phyloP scores from a whole-genome alignment of 2,113 vertebrate genomes.

The Limanda limanda region DNA sequence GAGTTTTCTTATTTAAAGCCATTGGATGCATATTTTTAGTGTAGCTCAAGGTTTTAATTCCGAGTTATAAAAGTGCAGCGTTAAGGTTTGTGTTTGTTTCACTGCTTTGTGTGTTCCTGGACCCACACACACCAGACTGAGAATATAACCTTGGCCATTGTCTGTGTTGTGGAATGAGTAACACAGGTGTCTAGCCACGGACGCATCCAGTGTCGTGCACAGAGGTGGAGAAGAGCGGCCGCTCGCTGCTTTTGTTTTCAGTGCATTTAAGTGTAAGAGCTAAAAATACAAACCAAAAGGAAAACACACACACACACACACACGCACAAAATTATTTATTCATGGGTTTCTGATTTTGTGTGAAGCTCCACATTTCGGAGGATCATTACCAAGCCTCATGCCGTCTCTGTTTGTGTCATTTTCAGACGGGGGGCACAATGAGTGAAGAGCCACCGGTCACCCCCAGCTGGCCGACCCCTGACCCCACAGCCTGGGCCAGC shows the following conservation, averaged over 20 bases:
- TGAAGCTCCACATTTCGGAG: not conserved
- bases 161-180: conserved; percentile 6
- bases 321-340: not conserved
- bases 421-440: conserved; percentile 91
- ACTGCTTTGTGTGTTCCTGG: conserved; percentile 5
- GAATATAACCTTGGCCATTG: not conserved
- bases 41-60: not conserved
- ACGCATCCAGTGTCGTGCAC: not conserved
- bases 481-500: conserved; percentile 85
- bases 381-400: not conserved
- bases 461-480: conserved; percentile 89
- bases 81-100: not conserved
- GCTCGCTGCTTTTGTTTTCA: not conserved
- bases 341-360: not conserved
- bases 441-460: conserved; percentile 91
- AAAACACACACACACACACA: not conserved
- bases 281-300: not conserved
- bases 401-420: conserved; percentile 33
- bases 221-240: not conserved
- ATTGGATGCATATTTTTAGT: not conserved
- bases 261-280: not conserved
- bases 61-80: not conserved
- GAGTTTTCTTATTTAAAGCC: not conserved
- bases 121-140: not conserved
- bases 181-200: conserved; percentile 1